These are phyloP conservation scores for Tupaia chinensis DNA, from an alignment of 2,113 vertebrate genomes.

Conservation along the genomic window DNA sequence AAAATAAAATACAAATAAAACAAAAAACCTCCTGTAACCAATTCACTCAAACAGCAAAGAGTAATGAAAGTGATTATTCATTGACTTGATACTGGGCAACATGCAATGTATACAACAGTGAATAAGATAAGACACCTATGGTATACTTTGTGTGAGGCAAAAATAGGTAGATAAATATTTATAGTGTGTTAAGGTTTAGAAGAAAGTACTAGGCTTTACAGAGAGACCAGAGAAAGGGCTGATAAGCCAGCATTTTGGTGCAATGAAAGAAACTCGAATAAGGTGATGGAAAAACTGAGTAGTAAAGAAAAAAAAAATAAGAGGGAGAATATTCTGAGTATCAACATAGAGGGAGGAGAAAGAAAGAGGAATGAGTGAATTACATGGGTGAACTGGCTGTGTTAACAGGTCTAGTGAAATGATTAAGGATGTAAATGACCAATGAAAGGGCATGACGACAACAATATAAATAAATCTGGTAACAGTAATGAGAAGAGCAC, in stretches of 20 bases:
- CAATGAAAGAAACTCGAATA: not conserved
- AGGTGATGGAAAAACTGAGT: not conserved
- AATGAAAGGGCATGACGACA: not conserved
- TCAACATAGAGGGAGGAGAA: not conserved
- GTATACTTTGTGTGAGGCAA: not conserved
- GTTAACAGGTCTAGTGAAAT: not conserved
- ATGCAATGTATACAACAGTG: not conserved
- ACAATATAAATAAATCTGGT: not conserved
- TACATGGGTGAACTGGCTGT: not conserved
- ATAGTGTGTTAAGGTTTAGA: not conserved
- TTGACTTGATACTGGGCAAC: not conserved
- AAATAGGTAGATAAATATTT: not conserved
- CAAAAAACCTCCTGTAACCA: not conserved
- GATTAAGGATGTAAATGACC: not conserved
- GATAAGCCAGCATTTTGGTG: not conserved
- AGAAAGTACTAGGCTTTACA: not conserved
- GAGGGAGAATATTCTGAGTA: not conserved
- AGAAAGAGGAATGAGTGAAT: not conserved
- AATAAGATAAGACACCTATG: not conserved
- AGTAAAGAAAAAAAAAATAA: not conserved
- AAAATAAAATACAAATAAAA: too few relatives aligned
- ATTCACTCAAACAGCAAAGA: conserved; percentile 23
- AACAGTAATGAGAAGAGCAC: not conserved
- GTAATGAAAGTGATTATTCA: conserved; percentile 16
- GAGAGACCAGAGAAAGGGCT: not conserved